phyloP scores from a whole-genome alignment of 2,113 vertebrate genomes.

The Anas platyrhynchos region DNA sequence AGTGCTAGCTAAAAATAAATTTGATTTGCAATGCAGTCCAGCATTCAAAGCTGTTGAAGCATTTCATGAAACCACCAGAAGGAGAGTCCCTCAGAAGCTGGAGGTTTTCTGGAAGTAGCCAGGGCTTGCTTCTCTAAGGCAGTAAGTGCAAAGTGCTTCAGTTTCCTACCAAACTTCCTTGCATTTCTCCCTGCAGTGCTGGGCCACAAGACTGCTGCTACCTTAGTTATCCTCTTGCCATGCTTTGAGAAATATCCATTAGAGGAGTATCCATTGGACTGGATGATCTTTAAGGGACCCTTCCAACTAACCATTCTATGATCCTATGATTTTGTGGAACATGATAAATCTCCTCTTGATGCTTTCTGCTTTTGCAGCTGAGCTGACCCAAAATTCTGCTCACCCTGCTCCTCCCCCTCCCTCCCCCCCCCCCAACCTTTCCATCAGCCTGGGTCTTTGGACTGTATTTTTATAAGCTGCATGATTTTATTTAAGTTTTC shows the following conservation, averaged over 20 bases:
- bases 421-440: background rate
- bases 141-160: background rate
- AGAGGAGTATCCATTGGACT: too few relatives aligned
- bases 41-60: background rate
- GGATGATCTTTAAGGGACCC: too few relatives aligned
- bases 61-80: background rate
- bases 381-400: background rate
- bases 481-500: background rate
- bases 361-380: background rate
- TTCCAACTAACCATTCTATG: too few relatives aligned
- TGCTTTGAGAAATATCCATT: background rate
- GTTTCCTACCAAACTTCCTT: background rate
- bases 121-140: background rate
- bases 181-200: background rate
- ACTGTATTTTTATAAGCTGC: background rate
- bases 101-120: background rate
- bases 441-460: background rate
- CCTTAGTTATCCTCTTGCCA: background rate
- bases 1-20: conserved; percentile 37
- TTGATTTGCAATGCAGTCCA: background rate
- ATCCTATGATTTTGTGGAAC: background rate
- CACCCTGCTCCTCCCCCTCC: fast-evolving
- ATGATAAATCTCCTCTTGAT: background rate
- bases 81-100: background rate
- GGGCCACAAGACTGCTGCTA: background rate